A percentile compares a stretch with the other conserved stretches of the same genome.
phyloP scores from a whole-genome alignment of 2,113 vertebrate species.

The Hemicordylus capensis region DNA sequence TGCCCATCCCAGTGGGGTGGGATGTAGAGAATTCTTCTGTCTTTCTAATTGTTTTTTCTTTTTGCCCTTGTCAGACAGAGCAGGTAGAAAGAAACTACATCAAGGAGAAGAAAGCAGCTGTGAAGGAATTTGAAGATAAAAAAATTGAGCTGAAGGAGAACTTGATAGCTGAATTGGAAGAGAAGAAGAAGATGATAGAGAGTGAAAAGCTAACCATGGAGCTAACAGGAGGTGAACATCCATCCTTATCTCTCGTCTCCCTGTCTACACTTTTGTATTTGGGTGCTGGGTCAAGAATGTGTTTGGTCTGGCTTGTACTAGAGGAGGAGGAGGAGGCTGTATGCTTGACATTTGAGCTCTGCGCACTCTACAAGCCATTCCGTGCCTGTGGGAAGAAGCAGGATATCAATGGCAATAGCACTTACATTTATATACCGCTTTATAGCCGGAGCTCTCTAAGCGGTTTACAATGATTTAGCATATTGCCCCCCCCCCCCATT shows the following conservation, averaged over 20 bases:
- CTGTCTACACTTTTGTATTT: background rate
- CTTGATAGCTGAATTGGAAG: slow-evolving; percentile 94
- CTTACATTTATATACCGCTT: too few relatives aligned
- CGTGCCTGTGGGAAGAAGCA: too few relatives aligned
- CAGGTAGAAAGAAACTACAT: slow-evolving; percentile 98
- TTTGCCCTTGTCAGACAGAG: slow-evolving; percentile 84
- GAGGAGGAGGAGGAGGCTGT: too few relatives aligned
- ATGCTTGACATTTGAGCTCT: too few relatives aligned
- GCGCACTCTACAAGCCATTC: too few relatives aligned
- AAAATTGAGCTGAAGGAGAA: slow-evolving; percentile 98
- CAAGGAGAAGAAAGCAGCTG: slow-evolving; percentile 97
- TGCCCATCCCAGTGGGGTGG: background rate
- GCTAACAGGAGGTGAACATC: slow-evolving; percentile 89
- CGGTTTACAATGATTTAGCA: too few relatives aligned
- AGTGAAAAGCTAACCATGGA: slow-evolving; percentile 99
- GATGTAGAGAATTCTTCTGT: background rate
- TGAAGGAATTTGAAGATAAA: slow-evolving; percentile 99
- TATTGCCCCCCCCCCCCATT: too few relatives aligned
- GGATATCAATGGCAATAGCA: too few relatives aligned
- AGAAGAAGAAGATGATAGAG: slow-evolving; percentile 99
- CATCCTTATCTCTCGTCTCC: background rate
- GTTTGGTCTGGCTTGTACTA: too few relatives aligned
- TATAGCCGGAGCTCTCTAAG: too few relatives aligned
- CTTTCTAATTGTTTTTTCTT: slow-evolving; percentile 28
- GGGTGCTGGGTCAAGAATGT: too few relatives aligned